Base-by-base conservation (phyloP, 92 coral and sea anemone genomes). In the Desmophyllum pertusum region DNA sequence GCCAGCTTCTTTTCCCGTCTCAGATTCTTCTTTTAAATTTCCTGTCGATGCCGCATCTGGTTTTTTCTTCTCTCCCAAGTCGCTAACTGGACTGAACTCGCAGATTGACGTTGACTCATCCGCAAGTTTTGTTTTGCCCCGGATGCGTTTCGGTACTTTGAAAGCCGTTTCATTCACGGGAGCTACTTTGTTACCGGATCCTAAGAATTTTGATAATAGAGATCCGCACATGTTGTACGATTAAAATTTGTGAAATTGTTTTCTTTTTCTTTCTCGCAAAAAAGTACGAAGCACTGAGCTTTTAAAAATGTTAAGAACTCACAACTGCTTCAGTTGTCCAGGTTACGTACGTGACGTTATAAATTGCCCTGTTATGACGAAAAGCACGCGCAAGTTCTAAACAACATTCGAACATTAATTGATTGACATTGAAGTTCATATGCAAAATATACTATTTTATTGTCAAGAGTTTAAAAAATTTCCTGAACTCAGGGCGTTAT, bases 201-300 rank as follows among this genome's bases (percentile, higher is more conserved):
- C 43, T 1, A 6, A 19, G 39, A 82, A 57, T 39, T 82, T 82
- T 4, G 86, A 82, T 36, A 82, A 40, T 10, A 82, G 71, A 39
- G 86, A 82, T 0, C 86, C 86, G n/a, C 86, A 72, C 86, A 82
- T 82, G 29, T 53, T 41, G 43, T 23, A 29, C 29, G 50, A 50
- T 9, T 9, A 14, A 61, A 23, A 33, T 10, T 15, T 3, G 18
- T 6, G 48, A 64, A 81, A 81, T 15, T n/a, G 19, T 35, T 31
- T 30, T 53, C 18, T n/a, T 17, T 11, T 67, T 23, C 18, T 15
- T 67, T 2, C 73, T 67, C 33, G 10, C 14, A 14, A 19, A 37
- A n/a, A 67, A 2, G 73, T 67, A 27, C 27, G n/a, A 4, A 36
- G 42, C 42, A 38, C 73, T 36, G 5, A 67, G 73, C 73, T 30